phyloP scores from a whole-genome alignment of 1,140 invertebrate species.

The Drosophila biarmipes region DNA sequence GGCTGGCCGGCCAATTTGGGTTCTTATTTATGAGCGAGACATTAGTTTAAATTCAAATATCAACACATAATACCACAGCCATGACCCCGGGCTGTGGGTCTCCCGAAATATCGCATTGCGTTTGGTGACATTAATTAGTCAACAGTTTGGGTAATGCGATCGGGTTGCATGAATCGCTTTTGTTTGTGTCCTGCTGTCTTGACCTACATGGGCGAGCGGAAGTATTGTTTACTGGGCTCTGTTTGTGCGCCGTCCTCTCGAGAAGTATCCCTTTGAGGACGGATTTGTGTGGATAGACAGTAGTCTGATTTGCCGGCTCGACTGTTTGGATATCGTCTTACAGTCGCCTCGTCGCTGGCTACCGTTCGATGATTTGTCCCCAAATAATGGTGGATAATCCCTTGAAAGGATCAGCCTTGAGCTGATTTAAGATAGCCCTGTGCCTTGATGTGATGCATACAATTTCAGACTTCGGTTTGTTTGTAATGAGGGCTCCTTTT shows the following conservation, averaged over 20 bases:
- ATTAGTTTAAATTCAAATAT: slow-evolving; percentile 80
- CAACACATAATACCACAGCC: slow-evolving; percentile 63
- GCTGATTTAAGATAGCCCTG: not conserved
- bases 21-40: slow-evolving; percentile 67
- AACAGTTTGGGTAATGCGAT: slow-evolving; percentile 41
- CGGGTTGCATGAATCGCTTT: slow-evolving; percentile 45
- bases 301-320: slow-evolving; percentile 22
- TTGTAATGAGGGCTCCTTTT: not conserved
- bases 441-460: not conserved
- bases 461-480: slow-evolving; percentile 5
- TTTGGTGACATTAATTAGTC: slow-evolving; percentile 58
- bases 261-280: slow-evolving; percentile 37
- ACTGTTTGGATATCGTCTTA: slow-evolving; percentile 48
- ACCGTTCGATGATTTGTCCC: slow-evolving; percentile 26
- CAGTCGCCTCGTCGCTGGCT: slow-evolving; percentile 26
- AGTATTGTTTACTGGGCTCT: slow-evolving; percentile 49
- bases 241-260: slow-evolving; percentile 30
- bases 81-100: slow-evolving; percentile 12
- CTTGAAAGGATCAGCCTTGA: not conserved
- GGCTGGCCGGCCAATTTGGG: slow-evolving; percentile 34
- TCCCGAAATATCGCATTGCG: slow-evolving; percentile 44
- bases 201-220: slow-evolving; percentile 62
- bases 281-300: slow-evolving; percentile 28
- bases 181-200: slow-evolving; percentile 46
- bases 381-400: slow-evolving; percentile 34